Evolutionary conservation across 2,888 invertebrate species (phyloP), one percentile per base, ranked within the genome.

Genomic region (Pinctada fucata): DNA sequence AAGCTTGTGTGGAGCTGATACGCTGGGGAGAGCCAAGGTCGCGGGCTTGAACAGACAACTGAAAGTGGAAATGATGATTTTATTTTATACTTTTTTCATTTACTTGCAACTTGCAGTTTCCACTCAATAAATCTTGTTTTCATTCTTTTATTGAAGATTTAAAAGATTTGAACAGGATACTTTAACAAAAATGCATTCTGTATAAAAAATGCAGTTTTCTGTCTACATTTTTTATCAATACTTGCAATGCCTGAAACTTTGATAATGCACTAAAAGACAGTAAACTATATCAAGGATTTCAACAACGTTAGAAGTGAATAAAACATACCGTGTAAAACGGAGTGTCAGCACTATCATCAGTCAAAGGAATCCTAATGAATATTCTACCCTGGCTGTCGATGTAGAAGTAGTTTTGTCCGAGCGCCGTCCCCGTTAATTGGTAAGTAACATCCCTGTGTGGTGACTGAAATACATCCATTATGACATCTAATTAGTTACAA

Each of bases 21-120:
- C 76, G 64, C 4, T 81, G 79, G 47, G 90, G 90, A 3, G 81
- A 79, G 5, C 90, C 90, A 58, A 83, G 76, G 77, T 91, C 91
- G 31, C 71, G 80, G 1, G 85, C 85, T 48, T 79, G 65, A 4
- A 87, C 87, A 58, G 80, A 80, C 80, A 88, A 74, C 88, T 87
- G 81, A 13, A 83, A 83, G 49, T 45, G 72, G 70, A 47, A 69
- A 58, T 31, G 31, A 31, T 31, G 31, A 31, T 31, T 31, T 31
- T 31, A 31, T 31, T 31, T 1, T 31, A 31, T 31, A 31, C 0
- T 31, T 31, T 31, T 31, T 31, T 31, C 31, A 31, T 31, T 0
- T 31, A 31, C 31, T 1, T 31, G 31, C 31, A 31, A 0, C 1
- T 31, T 31, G 31, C 31, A 31, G 31, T 31, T 31, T 31, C 31